A percentile compares a stretch with the other conserved stretches of the same genome.
phyloP scores from a whole-genome alignment of 2,888 invertebrate species.

The Byasa hedistus region DNA sequence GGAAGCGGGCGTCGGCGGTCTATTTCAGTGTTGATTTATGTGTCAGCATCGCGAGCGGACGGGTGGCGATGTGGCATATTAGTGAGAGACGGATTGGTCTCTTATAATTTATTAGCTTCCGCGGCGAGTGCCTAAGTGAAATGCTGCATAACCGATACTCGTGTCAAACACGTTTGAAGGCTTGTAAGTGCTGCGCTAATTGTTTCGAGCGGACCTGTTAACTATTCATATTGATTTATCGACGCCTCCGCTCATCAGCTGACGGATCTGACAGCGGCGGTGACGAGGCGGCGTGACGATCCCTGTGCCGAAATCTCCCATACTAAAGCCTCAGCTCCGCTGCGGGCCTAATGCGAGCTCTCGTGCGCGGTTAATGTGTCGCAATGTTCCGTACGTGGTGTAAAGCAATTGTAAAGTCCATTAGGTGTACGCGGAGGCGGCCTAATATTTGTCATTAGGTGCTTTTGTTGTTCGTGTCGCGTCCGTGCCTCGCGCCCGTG shows the following conservation, averaged over 20 bases:
- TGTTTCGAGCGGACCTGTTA: conserved; percentile 35
- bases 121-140: conserved; percentile 41
- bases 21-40: conserved; percentile 76
- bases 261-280: no score
- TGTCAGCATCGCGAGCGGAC: conserved; percentile 53
- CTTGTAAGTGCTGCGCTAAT: conserved; percentile 40
- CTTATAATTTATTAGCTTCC: conserved; percentile 62
- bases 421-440: conserved; percentile 59
- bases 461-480: conserved; percentile 65
- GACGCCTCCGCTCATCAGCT: conserved; percentile 16
- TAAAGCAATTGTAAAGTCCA: conserved; percentile 70
- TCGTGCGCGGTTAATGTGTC: conserved; percentile 54
- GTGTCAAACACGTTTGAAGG: conserved; percentile 44
- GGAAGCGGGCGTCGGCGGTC: conserved; percentile 62
- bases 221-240: conserved; percentile 35
- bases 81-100: conserved; percentile 61
- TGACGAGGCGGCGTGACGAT: no score
- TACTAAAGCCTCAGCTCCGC: conserved; percentile 33
- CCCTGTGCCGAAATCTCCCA: no score
- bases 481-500: conserved; percentile 44
- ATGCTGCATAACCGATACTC: conserved; percentile 42
- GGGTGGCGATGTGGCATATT: conserved; percentile 65
- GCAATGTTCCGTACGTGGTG: conserved; percentile 49
- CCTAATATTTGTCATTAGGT: conserved; percentile 74
- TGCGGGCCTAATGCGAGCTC: conserved; percentile 47